A percentile compares a stretch with the other conserved stretches of the same genome.
phyloP scores from a whole-genome alignment of 2,888 invertebrate species.

The Eulithis testata region DNA sequence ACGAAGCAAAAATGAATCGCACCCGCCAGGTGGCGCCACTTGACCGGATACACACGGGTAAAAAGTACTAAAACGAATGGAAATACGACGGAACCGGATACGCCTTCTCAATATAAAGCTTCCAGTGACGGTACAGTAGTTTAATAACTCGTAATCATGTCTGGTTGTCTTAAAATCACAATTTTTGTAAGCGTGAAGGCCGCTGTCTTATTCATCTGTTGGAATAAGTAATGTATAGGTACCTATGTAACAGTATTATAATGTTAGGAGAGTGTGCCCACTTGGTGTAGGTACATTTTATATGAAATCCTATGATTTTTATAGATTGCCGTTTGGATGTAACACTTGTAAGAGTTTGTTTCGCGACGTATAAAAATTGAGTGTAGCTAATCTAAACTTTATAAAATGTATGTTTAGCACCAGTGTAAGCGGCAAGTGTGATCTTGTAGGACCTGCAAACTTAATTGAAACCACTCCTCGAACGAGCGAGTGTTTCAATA shows the following conservation, averaged over 20 bases:
- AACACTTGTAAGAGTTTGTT: conserved; percentile 25
- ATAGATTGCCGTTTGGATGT: conserved; percentile 24
- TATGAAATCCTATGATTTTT: conserved; percentile 23
- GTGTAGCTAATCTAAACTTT: conserved; percentile 33
- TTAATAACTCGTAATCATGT: conserved; percentile 54
- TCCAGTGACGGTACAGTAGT: too few relatives aligned
- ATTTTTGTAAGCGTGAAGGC: conserved; percentile 41
- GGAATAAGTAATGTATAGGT: conserved; percentile 32
- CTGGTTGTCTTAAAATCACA: conserved; percentile 61
- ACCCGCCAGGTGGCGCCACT: too few relatives aligned
- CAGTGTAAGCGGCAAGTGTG: conserved; percentile 26
- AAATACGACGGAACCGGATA: too few relatives aligned
- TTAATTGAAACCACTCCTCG: conserved; percentile 24
- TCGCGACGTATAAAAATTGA: conserved; percentile 26
- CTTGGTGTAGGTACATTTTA: conserved; percentile 22
- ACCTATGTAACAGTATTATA: conserved; percentile 40
- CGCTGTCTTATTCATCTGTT: conserved; percentile 28
- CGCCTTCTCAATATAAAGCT: too few relatives aligned
- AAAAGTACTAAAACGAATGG: too few relatives aligned
- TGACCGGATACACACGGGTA: too few relatives aligned
- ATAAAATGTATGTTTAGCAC: conserved; percentile 26
- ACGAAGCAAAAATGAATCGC: too few relatives aligned
- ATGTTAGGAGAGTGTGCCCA: conserved; percentile 35
- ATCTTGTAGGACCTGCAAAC: conserved; percentile 23
- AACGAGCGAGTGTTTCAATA: conserved; percentile 16